A percentile compares a stretch with the other conserved stretches of the same genome.
phyloP scores from a whole-genome alignment of 1,140 invertebrate species.

The Eueides isabella region DNA sequence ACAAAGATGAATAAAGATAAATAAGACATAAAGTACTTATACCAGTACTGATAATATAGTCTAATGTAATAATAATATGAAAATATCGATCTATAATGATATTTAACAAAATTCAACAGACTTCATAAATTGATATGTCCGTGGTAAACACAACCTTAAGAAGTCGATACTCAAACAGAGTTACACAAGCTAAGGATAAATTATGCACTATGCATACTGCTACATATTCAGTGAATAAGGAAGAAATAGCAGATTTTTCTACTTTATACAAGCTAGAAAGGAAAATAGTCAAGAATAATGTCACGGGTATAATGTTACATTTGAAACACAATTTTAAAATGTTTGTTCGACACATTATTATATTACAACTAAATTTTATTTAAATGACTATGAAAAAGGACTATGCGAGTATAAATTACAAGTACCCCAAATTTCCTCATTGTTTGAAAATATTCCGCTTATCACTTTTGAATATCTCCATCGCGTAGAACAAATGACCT shows the following conservation, averaged over 20 bases:
- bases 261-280: conserved; percentile 21
- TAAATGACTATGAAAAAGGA: too few relatives aligned
- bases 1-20: too few relatives aligned
- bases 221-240: neutral
- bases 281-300: conserved; percentile 21
- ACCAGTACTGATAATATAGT: too few relatives aligned
- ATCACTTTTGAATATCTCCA: too few relatives aligned
- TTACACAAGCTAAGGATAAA: conserved; percentile 9
- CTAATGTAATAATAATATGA: too few relatives aligned
- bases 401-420: too few relatives aligned
- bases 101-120: neutral
- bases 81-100: neutral
- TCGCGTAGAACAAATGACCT: neutral
- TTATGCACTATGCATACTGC: neutral
- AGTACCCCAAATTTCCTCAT: too few relatives aligned
- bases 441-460: too few relatives aligned
- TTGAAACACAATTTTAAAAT: conserved; percentile 26
- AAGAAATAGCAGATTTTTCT: conserved; percentile 23
- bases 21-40: too few relatives aligned
- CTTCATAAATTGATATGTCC: neutral
- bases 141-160: neutral
- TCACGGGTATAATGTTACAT: conserved; percentile 22
- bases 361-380: too few relatives aligned
- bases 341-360: neutral
- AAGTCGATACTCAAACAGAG: neutral